Evolutionary conservation across 2,797 vertebrate species (phyloP), one percentile per base, ranked within the genome.

Genomic region (Anabacerthia variegaticeps): DNA sequence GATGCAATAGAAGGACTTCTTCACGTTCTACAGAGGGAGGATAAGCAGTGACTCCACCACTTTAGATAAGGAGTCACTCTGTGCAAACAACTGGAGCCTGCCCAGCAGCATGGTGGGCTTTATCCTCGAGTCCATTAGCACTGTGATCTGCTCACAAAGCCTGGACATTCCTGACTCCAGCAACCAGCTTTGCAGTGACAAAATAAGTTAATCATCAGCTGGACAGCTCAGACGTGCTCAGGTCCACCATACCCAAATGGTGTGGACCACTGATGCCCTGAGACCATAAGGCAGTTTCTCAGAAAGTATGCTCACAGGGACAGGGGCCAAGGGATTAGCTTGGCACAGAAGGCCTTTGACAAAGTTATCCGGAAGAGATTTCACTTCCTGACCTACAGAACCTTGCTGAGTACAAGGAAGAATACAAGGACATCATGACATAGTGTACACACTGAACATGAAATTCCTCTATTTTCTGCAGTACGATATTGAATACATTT

Each of bases 401-500:
- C 59, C 65, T 69, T 94, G 82, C 32, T 69, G 72, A 93, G 16
- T 76, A 79, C 63, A 88, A 77, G n/a, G n/a, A 80, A 74, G 69
- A 94, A 46, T 36, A 77, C 69, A 91, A 94, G 59, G 75, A 82
- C 75, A 76, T 43, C 17, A 20, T 62, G 79, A 83, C 39, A 76
- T 54, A 68, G 41, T 56, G 32, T 68, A 75, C 49, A 17, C 56
- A 67, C 41, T 85, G 71, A 88, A 89, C 41, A 82, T 74, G 49
- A 4, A 24, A 89, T 61, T 85, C 51, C 34, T 73, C 63, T 69
- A 56, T 89, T 89, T 93, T 92, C 58, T 91, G n/a, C 34, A 58
- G 75, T 72, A 91, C 34, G 62, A 52, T 88, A 92, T 86, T 86
- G 73, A 92, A 55, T 90, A 83, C 76, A 71, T 72, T 93, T 93